A percentile compares a stretch with the other conserved stretches of the same genome.
Evolutionary conservation across 2,113 vertebrate genomes (phyloP).

Genomic region (Athene cunicularia): DNA sequence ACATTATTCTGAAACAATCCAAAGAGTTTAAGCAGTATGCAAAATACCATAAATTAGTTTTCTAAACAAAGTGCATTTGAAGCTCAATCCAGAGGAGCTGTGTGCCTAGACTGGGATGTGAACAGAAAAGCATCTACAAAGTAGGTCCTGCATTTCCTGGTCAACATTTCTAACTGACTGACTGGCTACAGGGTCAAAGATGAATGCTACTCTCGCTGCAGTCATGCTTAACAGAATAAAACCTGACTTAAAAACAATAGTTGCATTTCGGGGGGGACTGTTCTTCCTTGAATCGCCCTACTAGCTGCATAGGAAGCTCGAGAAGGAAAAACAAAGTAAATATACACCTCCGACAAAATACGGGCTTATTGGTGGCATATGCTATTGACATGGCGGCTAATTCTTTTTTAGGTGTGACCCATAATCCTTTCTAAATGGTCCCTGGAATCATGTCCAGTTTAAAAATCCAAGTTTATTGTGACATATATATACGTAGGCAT

Average conservation of each 20-base stretch:
- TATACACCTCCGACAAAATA: neutral
- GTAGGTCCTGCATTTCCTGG: neutral
- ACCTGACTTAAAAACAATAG: neutral
- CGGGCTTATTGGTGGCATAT: neutral
- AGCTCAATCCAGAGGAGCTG: neutral
- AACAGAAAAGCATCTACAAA: neutral
- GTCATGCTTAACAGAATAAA: neutral
- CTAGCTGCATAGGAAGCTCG: neutral
- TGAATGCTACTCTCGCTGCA: neutral
- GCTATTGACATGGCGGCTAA: neutral
- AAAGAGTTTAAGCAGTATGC: neutral
- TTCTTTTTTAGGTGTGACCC: neutral
- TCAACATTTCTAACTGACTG: neutral
- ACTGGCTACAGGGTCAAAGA: neutral
- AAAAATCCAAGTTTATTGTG: constrained; percentile 22
- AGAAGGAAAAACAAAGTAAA: neutral
- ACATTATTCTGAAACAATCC: neutral
- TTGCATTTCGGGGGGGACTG: neutral
- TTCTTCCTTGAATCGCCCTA: neutral
- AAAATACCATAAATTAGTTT: neutral
- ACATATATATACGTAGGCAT: neutral
- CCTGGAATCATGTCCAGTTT: neutral
- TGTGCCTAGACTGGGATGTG: neutral
- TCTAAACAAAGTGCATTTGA: neutral
- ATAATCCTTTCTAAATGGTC: neutral